Evolutionary conservation across 2,888 invertebrate genomes (phyloP).

Genomic region (Andrena bucephala): DNA sequence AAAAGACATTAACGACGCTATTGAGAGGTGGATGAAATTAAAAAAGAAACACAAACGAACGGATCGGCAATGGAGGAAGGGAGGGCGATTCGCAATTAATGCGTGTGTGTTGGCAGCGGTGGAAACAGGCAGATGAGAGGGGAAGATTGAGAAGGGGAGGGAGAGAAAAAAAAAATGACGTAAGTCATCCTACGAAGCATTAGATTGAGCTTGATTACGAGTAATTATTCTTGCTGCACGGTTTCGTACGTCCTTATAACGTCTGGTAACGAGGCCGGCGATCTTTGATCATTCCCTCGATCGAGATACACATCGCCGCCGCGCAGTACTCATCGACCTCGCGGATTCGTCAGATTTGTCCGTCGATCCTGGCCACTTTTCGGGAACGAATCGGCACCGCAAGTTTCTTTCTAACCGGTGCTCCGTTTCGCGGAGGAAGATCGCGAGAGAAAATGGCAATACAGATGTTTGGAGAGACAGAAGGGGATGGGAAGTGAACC

Average conservation of each 20-base stretch:
- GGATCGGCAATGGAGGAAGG: constrained; percentile 63
- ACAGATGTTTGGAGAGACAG: not conserved
- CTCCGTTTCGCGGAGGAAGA: not conserved
- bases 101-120: constrained; percentile 55
- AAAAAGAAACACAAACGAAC: constrained; percentile 53
- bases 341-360: constrained; percentile 60
- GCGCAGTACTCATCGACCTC: constrained; percentile 51
- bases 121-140: constrained; percentile 43
- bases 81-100: constrained; percentile 77
- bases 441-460: not conserved
- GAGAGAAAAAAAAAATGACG: constrained; percentile 63
- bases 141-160: constrained; percentile 24
- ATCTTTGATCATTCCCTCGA: constrained; percentile 75
- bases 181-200: constrained; percentile 77
- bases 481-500: accelerated
- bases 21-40: constrained; percentile 65
- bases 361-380: constrained; percentile 51
- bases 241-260: constrained; percentile 75
- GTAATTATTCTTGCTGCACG: constrained; percentile 82
- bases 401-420: not conserved
- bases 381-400: constrained; percentile 39
- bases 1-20: constrained; percentile 64
- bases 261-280: constrained; percentile 74
- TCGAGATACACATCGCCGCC: constrained; percentile 71
- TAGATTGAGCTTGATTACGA: constrained; percentile 84